Percentiles rank a stretch among this genome's conserved stretches.
Conservation (phyloP, 2,888 invertebrate species). For the Tachina lurida region DNA sequence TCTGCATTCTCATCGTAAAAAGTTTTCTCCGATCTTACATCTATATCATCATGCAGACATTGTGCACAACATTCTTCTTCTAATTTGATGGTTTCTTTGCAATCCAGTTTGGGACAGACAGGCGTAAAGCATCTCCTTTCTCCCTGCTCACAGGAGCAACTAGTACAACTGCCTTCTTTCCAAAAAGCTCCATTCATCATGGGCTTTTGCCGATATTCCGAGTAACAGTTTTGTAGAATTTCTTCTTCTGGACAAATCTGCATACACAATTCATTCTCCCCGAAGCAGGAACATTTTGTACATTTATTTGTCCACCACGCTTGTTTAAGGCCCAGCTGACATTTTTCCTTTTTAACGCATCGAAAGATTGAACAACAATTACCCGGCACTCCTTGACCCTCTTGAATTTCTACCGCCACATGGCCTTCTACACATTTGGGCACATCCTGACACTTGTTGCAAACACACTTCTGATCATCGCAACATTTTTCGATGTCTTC, state of each 20-base stretch:
- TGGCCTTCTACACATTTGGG: conserved; percentile 73
- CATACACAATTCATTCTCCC: conserved; percentile 72
- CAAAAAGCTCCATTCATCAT: conserved; percentile 76
- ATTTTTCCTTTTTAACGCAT: conserved; percentile 77
- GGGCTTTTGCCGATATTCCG: conserved; percentile 70
- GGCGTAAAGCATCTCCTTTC: conserved; percentile 73
- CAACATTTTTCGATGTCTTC: conserved; percentile 75
- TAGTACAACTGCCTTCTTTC: conserved; percentile 76
- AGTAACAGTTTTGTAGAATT: conserved; percentile 67
- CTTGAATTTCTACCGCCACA: conserved; percentile 74
- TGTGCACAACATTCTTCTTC: conserved; percentile 78
- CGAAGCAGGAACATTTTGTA: conserved; percentile 76
- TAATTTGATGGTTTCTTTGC: conserved; percentile 75
- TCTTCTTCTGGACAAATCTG: conserved; percentile 71
- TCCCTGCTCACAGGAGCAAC: conserved; percentile 76
- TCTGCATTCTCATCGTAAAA: conserved; percentile 1
- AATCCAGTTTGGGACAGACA: conserved; percentile 74
- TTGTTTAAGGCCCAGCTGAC: conserved; percentile 75
- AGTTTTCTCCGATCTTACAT: conserved; percentile 10
- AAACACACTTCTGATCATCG: conserved; percentile 75
- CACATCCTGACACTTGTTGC: conserved; percentile 74
- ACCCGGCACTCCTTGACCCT: conserved; percentile 77
- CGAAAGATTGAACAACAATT: conserved; percentile 84
- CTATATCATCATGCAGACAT: conserved; percentile 72
- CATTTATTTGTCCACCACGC: conserved; percentile 74